phyloP scores from a whole-genome alignment of 2,113 vertebrate species.

The Agapornis roseicollis region DNA sequence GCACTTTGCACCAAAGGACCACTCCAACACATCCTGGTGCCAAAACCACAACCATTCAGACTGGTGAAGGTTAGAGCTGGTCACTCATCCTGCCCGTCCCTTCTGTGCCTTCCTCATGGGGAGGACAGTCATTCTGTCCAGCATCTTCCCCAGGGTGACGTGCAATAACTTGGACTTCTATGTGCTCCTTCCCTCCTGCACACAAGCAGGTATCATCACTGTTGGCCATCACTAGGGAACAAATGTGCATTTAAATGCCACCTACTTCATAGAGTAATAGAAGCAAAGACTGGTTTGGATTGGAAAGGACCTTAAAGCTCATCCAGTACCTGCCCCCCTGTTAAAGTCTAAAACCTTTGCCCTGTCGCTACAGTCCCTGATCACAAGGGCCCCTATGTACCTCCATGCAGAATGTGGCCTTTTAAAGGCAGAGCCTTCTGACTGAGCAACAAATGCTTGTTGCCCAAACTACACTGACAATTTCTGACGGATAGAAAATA shows the following conservation, averaged over 20 bases:
- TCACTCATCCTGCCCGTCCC: background rate
- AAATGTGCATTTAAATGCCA: background rate
- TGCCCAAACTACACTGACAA: background rate
- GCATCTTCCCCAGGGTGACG: background rate
- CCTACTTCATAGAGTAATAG: background rate
- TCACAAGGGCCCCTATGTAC: background rate
- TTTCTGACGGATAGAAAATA: slow-evolving; percentile 50
- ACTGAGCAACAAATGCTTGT: background rate
- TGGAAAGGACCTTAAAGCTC: background rate
- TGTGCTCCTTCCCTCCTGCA: background rate
- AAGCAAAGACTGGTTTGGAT: background rate
- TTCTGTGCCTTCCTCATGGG: background rate
- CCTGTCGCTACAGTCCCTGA: background rate
- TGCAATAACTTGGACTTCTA: background rate
- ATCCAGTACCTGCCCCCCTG: background rate
- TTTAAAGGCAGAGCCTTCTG: background rate
- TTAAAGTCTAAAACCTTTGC: background rate
- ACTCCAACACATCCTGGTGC: rapidly evolving
- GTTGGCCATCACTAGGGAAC: background rate
- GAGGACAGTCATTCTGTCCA: background rate
- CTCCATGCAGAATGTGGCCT: rapidly evolving
- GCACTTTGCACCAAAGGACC: background rate
- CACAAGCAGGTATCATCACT: rapidly evolving
- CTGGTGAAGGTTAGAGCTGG: rapidly evolving
- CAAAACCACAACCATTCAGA: background rate